Evolutionary conservation across 2,113 vertebrate species (phyloP).

Genomic region (Danio rerio): DNA sequence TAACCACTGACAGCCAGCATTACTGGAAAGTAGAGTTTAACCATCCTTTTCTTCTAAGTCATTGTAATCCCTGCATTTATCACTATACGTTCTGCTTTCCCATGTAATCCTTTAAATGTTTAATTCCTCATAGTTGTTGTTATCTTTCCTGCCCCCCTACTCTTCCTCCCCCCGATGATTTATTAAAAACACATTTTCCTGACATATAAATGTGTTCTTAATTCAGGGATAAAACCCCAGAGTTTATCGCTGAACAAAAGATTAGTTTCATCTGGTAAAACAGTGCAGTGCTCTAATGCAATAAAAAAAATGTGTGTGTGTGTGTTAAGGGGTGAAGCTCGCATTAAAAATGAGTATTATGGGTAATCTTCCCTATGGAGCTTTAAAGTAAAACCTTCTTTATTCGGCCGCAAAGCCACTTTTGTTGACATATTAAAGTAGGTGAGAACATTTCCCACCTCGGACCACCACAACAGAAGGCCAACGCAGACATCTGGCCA

Average conservation of each 20-base stretch:
- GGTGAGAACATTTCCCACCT: slow-evolving; percentile 70
- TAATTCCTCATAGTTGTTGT: slow-evolving; percentile 81
- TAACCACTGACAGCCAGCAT: slow-evolving; percentile 75
- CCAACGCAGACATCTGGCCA: slow-evolving; percentile 47
- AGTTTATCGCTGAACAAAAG: slow-evolving; percentile 78
- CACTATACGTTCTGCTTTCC: slow-evolving; percentile 80
- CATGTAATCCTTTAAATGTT: slow-evolving; percentile 80
- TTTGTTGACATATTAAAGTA: slow-evolving; percentile 67
- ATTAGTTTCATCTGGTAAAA: slow-evolving; percentile 76
- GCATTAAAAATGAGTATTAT: slow-evolving; percentile 62
- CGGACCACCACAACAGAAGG: slow-evolving; percentile 42
- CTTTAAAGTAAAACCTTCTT: slow-evolving; percentile 69
- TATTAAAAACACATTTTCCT: slow-evolving; percentile 76
- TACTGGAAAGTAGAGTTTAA: slow-evolving; percentile 81
- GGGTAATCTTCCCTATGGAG: slow-evolving; percentile 70
- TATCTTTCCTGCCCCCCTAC: slow-evolving; percentile 62
- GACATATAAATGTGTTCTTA: slow-evolving; percentile 77
- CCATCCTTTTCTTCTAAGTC: slow-evolving; percentile 77
- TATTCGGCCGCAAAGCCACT: slow-evolving; percentile 67
- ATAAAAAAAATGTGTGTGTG: slow-evolving; percentile 62
- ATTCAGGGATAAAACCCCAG: slow-evolving; percentile 66
- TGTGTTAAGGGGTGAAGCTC: slow-evolving; percentile 33
- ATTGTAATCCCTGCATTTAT: slow-evolving; percentile 83
- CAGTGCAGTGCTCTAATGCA: slow-evolving; percentile 68
- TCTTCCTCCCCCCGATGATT: slow-evolving; percentile 60